Conservation (phyloP, 2,113 vertebrate species). For the Pteronura brasiliensis region DNA sequence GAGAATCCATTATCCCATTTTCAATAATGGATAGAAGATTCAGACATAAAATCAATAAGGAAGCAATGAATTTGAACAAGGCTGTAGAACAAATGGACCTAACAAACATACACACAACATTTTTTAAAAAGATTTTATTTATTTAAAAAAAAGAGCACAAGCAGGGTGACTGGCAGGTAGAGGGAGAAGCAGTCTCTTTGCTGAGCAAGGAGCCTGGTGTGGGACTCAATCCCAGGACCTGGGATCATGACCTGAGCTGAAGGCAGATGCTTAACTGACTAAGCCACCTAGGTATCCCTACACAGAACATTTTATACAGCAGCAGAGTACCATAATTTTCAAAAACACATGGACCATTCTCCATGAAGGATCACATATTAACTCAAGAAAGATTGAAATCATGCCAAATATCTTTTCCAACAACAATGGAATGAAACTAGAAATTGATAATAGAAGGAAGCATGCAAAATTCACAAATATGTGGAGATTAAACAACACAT, state of each 20-base stretch:
- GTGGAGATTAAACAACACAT: neutral
- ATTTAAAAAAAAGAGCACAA: no score
- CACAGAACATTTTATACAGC: neutral
- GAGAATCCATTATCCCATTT: neutral
- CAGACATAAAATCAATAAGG: neutral
- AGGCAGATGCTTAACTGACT: no score
- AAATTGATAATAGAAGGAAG: neutral
- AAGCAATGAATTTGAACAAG: neutral
- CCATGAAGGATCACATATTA: neutral
- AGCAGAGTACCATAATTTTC: neutral
- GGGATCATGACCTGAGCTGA: no score
- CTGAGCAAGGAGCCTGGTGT: no score
- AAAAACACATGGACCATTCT: neutral
- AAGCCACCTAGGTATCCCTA: neutral
- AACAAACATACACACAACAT: neutral
- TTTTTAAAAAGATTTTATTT: no score
- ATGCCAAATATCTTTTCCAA: neutral
- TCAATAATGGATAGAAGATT: neutral
- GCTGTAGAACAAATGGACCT: neutral
- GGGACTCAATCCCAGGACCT: no score
- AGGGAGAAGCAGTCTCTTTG: no score
- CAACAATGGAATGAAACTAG: neutral
- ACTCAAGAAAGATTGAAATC: neutral
- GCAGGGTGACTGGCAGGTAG: no score
- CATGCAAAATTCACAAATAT: neutral